These are phyloP conservation scores for Antigone vipio DNA, from an alignment of 2,113 vertebrate species.

Conservation along the genomic window DNA sequence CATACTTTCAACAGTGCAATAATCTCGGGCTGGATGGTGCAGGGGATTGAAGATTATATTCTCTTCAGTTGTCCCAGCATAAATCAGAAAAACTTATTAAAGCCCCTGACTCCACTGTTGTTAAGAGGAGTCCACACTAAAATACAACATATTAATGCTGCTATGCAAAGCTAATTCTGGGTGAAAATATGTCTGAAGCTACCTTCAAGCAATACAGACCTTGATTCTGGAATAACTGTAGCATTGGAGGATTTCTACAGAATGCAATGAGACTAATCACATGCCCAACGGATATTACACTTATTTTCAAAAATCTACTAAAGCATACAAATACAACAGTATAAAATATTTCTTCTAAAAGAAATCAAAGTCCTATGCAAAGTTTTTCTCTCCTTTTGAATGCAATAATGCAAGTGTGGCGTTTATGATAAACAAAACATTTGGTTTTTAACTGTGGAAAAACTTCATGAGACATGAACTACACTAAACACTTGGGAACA, in stretches of 20 bases:
- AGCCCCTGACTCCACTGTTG: neutral
- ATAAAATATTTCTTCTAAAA: neutral
- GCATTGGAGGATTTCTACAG: neutral
- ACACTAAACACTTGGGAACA: neutral
- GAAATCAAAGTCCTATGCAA: neutral
- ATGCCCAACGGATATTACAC: neutral
- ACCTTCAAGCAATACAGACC: neutral
- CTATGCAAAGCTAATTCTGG: neutral
- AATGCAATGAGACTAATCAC: neutral
- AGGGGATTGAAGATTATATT: neutral
- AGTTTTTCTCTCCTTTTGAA: neutral
- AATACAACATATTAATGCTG: neutral
- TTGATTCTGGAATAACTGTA: neutral
- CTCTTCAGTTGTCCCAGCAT: neutral
- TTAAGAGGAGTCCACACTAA: neutral
- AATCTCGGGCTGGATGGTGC: neutral
- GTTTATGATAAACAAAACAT: neutral
- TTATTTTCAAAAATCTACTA: neutral
- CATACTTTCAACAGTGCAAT: neutral
- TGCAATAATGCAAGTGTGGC: neutral
- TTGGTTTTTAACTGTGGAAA: neutral
- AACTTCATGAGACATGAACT: neutral
- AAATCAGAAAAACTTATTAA: neutral
- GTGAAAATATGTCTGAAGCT: neutral
- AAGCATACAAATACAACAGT: neutral